Evolutionary conservation across 1,140 invertebrate species (phyloP), one percentile per base, ranked within the genome.

Genomic region (Drosophila guanche): DNA sequence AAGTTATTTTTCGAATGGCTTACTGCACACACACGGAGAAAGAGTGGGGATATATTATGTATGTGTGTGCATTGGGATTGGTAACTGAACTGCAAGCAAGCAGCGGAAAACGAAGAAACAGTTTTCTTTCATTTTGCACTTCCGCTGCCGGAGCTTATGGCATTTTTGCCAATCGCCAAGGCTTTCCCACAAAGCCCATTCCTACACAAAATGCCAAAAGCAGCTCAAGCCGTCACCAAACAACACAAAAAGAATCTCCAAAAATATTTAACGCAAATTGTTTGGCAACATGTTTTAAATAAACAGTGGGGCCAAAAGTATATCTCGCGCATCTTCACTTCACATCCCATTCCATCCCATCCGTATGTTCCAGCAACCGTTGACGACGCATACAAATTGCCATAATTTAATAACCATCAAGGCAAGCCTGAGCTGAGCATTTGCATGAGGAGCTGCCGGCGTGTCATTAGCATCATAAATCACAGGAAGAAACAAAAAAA

Each of bases 391-490:
- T 86, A 89, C 85, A 88, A 88, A 88, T 88, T 88, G 84, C 84
- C 84, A 84, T 88, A 88, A 88, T 88, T 88, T 88, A 88, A 88
- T 88, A 88, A 88, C 79, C 84, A 88, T 89, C 84, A 89, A 83
- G 67, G 59, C 78, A 69, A 69, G 33, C 33, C 33, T 12, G 10
- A 37, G 55, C 66, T 69, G 70, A 71, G 58, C 51, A 58, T 43
- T 56, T 63, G 63, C 75, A 56, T 50, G 55, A 29, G 40, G 8
- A 54, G 62, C 66, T 79, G 71, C 53, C 84, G 76, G 71, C 76
- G 71, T 88, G 84, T 88, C 84, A 88, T 89, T 89, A 89, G 79
- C 85, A 89, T 85, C 85, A 89, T 89, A 89, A 85, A 89, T 89
- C 85, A 89, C 69, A 85, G 79, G 76, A 75, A 62, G 53, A 89